Base-by-base conservation (phyloP, 2,113 vertebrate species). In the human (Homo sapiens) region DNA sequence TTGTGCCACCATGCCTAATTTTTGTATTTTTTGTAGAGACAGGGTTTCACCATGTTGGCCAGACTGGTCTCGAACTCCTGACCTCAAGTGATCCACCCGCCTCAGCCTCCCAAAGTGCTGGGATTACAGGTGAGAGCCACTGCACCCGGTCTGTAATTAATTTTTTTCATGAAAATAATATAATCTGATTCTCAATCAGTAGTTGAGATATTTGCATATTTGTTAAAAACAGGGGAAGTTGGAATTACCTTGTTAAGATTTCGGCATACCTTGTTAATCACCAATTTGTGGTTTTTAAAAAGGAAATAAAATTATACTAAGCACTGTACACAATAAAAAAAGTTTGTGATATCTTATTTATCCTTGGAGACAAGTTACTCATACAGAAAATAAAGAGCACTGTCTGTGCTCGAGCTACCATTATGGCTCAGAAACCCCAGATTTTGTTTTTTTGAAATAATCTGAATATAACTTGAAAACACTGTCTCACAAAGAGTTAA, bases 131-230 rank as follows among this genome's bases (percentile, higher is more conserved):
- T 2, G 6, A 1, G 61, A 64, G 27, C 27, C 61, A 64, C 27
- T 64, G 61, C 27, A 14, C 12, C 27, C 5, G 0, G 27, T 5
- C 61, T 89, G n/a, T 92, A 55, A 57, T 70, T n/a, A 90, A 73
- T 30, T 90, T 94, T 95, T 94, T 96, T 59, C 52, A 59, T 66
- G 10, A 97, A 97, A 96, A 80, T 68, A 95, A 84, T 48, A 83
- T 61, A 92, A 97, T 83, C 52, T 93, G 57, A 92, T 68, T 97
- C 61, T 92, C 18, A 96, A 85, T 90, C 27, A 96, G 8, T 82
- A 9, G 32, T 83, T 94, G 45, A 97, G 25, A 78, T 90, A 94
- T 90, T 80, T 93, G 30, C 40, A 84, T 75, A 86, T 82, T 72
- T 90, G n/a, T 94, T 94, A 91, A 94, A 95, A 90, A 88, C 13